A percentile compares a stretch with the other conserved stretches of the same genome.
These are phyloP conservation scores for Galleria mellonella DNA, from an alignment of 1,140 invertebrate species.

Conservation along the genomic window DNA sequence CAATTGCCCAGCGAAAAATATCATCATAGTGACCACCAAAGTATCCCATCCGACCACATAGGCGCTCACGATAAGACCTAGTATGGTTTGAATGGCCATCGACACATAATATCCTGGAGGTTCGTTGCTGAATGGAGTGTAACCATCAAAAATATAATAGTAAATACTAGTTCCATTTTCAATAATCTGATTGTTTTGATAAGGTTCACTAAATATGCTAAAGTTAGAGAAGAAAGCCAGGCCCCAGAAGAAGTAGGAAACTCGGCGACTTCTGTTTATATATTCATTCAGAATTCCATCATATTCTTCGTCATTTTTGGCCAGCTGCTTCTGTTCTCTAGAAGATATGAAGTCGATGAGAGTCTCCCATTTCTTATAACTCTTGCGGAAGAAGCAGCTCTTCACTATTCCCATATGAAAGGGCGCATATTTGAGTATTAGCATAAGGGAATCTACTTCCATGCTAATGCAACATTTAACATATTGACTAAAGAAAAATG, in stretches of 20 bases:
- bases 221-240: slow-evolving; percentile 34
- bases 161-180: slow-evolving; percentile 29
- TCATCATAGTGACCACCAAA: slow-evolving; percentile 32
- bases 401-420: slow-evolving; percentile 40
- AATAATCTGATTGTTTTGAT: slow-evolving; percentile 25
- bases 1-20: slow-evolving; percentile 41
- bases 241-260: slow-evolving; percentile 35
- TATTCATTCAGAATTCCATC: slow-evolving; percentile 19
- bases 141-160: slow-evolving; percentile 34
- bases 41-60: slow-evolving; percentile 43
- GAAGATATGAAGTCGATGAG: slow-evolving; percentile 28
- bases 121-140: slow-evolving; percentile 28
- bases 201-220: slow-evolving; percentile 33
- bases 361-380: slow-evolving; percentile 26
- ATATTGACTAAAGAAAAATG: slow-evolving; percentile 37
- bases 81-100: slow-evolving; percentile 28
- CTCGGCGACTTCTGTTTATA: slow-evolving; percentile 22
- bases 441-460: slow-evolving; percentile 16
- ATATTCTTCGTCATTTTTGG: slow-evolving; percentile 10
- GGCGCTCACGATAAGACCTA: slow-evolving; percentile 31
- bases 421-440: slow-evolving; percentile 36
- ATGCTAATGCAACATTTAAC: slow-evolving; percentile 28
- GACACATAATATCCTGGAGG: slow-evolving; percentile 40
- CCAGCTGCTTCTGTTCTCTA: slow-evolving; percentile 22
- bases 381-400: slow-evolving; percentile 26